These are phyloP conservation scores for Cataglyphis livida DNA, from an alignment of 2,888 invertebrate species.

Conservation along the genomic window DNA sequence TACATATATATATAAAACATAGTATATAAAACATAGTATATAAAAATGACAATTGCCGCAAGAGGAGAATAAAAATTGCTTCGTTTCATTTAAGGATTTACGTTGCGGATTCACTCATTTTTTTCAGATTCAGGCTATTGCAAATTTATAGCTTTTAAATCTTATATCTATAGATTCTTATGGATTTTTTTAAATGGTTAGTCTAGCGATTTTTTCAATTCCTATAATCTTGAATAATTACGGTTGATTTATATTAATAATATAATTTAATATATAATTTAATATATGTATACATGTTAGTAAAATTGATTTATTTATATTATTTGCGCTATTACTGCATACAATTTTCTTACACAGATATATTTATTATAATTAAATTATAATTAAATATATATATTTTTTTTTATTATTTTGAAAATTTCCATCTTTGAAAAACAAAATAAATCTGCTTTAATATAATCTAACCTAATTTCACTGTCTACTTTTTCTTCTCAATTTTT, in stretches of 20 bases:
- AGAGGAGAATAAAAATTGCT: constrained; percentile 37
- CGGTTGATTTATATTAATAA: constrained; percentile 7
- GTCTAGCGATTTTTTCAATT: neutral
- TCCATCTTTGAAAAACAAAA: neutral
- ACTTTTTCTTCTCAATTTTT: neutral
- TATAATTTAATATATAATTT: too few species aligned
- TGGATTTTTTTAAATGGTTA: constrained; percentile 9
- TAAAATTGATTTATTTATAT: neutral
- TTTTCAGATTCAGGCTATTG: neutral
- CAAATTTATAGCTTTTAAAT: constrained; percentile 14
- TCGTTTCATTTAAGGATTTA: constrained; percentile 65
- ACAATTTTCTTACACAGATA: neutral
- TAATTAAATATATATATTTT: neutral
- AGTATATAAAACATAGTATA: too few species aligned
- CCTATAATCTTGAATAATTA: neutral
- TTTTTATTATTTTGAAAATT: neutral
- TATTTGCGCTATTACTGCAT: neutral
- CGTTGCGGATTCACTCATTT: constrained; percentile 52
- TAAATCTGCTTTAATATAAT: constrained; percentile 20
- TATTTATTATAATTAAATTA: too few species aligned
- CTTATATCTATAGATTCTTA: neutral
- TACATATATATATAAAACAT: too few species aligned
- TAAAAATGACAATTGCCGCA: constrained; percentile 57
- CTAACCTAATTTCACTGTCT: constrained; percentile 29
- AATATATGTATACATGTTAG: neutral